These are phyloP conservation scores for Zapornia atra DNA, from an alignment of 2,113 vertebrate species.

Conservation along the genomic window DNA sequence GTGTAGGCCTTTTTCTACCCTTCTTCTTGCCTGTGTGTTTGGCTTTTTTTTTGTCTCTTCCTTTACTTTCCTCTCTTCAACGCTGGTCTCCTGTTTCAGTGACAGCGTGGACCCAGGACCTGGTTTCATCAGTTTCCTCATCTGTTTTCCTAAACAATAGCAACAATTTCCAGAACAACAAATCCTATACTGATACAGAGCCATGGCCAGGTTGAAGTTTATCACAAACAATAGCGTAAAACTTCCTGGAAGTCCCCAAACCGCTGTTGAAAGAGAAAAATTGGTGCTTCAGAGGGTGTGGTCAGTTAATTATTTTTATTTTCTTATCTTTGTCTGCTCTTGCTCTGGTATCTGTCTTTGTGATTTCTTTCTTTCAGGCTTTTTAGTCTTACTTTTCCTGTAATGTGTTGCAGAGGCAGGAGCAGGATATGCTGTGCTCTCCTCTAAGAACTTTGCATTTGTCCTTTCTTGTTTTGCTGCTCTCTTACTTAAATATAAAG, in stretches of 20 bases:
- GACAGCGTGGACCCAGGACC: not conserved
- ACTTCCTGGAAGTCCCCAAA: not conserved
- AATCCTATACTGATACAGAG: not conserved
- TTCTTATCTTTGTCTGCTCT: not conserved
- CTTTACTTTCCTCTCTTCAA: not conserved
- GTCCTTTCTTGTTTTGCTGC: constrained; percentile 10
- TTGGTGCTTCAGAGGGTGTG: not conserved
- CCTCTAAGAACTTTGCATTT: constrained; percentile 31
- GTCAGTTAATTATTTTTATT: not conserved
- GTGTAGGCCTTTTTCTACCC: not conserved
- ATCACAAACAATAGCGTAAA: not conserved
- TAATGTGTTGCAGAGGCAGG: not conserved
- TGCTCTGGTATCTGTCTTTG: not conserved
- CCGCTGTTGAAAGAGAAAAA: not conserved
- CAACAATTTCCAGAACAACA: not conserved
- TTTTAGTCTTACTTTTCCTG: not conserved
- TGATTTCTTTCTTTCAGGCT: not conserved
- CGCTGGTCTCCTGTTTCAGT: not conserved
- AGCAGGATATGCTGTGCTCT: not conserved
- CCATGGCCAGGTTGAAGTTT: not conserved
- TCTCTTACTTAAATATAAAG: constrained; percentile 29
- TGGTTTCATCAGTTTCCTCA: not conserved
- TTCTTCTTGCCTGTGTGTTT: not conserved
- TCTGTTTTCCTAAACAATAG: constrained; percentile 9
- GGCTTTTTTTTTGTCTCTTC: not conserved